Conservation (phyloP, 2,113 vertebrate genomes). For the Hypomesus transpacificus region DNA sequence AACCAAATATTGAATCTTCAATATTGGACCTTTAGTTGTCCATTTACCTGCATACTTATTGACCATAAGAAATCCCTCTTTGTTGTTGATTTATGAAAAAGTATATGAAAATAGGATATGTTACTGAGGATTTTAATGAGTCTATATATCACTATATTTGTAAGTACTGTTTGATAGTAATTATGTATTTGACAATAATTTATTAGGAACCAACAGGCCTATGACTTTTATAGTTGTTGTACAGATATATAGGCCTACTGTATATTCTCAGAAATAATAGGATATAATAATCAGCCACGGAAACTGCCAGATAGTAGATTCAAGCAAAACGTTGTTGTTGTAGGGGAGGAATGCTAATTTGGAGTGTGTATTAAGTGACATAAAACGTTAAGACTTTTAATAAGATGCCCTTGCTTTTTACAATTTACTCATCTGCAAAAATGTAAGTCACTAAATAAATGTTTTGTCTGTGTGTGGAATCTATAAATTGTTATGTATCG, state of each 20-base stretch:
- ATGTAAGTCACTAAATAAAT: too few relatives aligned
- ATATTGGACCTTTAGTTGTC: not conserved
- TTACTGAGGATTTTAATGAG: too few relatives aligned
- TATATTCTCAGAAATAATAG: slow-evolving; percentile 12
- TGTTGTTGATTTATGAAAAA: slow-evolving; percentile 18
- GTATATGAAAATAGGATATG: too few relatives aligned
- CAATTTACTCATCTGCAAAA: too few relatives aligned
- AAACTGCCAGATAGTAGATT: slow-evolving; percentile 52
- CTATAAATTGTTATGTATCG: too few relatives aligned
- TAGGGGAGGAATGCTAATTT: not conserved
- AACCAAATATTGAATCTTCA: not conserved
- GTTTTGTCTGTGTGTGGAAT: too few relatives aligned
- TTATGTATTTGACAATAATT: not conserved
- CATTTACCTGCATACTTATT: too few relatives aligned
- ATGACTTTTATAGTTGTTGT: slow-evolving; percentile 20
- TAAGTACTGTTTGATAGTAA: too few relatives aligned
- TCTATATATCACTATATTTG: too few relatives aligned
- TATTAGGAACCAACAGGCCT: slow-evolving; percentile 3
- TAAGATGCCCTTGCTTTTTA: too few relatives aligned
- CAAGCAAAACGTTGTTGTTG: not conserved
- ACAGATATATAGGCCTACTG: slow-evolving; percentile 19
- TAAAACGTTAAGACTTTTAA: too few relatives aligned
- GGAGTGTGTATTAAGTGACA: not conserved
- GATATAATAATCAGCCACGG: slow-evolving; percentile 43
- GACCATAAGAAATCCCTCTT: too few relatives aligned